Base-by-base conservation (phyloP, 2,113 vertebrate genomes). In the Illadopsis cleaveri region DNA sequence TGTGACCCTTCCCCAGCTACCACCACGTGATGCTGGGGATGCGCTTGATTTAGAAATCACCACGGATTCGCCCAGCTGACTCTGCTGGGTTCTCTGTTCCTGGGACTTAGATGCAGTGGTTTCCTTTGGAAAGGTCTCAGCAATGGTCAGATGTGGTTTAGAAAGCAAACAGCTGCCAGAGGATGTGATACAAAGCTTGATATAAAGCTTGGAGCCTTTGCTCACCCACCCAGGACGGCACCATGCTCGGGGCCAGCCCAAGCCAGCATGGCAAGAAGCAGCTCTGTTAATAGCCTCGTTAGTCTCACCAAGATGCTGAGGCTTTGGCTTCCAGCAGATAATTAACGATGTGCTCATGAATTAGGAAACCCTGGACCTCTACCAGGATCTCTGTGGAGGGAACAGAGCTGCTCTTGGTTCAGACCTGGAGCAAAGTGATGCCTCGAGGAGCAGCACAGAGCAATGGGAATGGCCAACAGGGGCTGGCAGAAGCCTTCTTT, bases 341-440 rank as follows among this genome's bases (percentile, higher is more conserved):
- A 96, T 93, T 96, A 96, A 93, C 6, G 2, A 81, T 7, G n/a
- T 50, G 75, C 86, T 95, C 40, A 8, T 45, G 62, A 92, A 95
- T 90, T 72, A 80, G 90, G 95, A 92, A 88, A 70, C 62, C 38
- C 88, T 94, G 95, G 90, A 95, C 65, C 61, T 95, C 53, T 31
- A 60, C 90, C 95, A 93, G 90, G 33, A 28, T 61, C 48, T 47
- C 4, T 2, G 56, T 70, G 77, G 56, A 82, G 57, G 44, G 73
- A 79, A 18, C 0, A 3, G 73, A 73, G 70, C 85, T n/a, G 53
- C 86, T 93, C 19, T 16, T 5, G 73, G 30, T 79, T 86, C 56
- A 20, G 84, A 66, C 51, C 51, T 82, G 92, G 87, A 82, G 87
- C 64, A 38, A 24, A 83, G 72, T 1, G 0, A 11, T 28, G 33